A percentile compares a stretch with the other conserved stretches of the same genome.
Conservation (phyloP, 1,140 invertebrate species). For the Mercenaria mercenaria region DNA sequence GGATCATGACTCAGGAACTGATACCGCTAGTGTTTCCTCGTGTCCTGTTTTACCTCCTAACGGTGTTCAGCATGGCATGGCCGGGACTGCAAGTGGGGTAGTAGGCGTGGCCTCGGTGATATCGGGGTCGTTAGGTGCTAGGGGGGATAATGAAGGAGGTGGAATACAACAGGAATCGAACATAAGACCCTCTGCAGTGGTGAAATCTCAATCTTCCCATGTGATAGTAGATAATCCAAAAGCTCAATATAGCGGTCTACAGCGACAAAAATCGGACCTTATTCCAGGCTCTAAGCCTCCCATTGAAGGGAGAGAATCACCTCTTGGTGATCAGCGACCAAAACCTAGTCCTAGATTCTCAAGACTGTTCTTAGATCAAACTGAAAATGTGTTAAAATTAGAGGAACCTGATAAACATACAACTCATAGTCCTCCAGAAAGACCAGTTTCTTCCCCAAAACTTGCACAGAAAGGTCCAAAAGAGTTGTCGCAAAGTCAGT, state of each 20-base stretch:
- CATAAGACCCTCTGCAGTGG: conserved; percentile 81
- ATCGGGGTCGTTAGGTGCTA: conserved; percentile 17
- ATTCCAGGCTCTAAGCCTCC: conserved; percentile 73
- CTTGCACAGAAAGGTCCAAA: conserved; percentile 49
- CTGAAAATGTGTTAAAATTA: conserved; percentile 64
- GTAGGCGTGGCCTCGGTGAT: not conserved
- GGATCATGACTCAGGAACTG: conserved; percentile 81
- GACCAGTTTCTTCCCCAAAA: conserved; percentile 39
- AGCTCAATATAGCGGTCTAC: conserved; percentile 78
- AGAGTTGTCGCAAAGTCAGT: conserved; percentile 64
- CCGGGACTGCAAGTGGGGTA: conserved; percentile 42
- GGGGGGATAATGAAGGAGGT: conserved; percentile 44
- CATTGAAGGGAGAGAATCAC: conserved; percentile 35
- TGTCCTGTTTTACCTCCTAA: conserved; percentile 76
- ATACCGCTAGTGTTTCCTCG: conserved; percentile 81
- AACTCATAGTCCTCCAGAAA: conserved; percentile 31
- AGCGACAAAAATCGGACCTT: conserved; percentile 86
- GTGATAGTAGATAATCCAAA: conserved; percentile 79
- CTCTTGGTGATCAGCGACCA: conserved; percentile 71
- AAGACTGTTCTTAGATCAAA: conserved; percentile 75
- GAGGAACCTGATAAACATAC: conserved; percentile 43
- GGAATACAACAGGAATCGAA: conserved; percentile 82
- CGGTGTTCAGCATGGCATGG: conserved; percentile 42
- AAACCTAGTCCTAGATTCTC: conserved; percentile 82
- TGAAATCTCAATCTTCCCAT: conserved; percentile 84